Base-by-base conservation (phyloP, 1,140 invertebrate genomes). In the Papilio xuthus region DNA sequence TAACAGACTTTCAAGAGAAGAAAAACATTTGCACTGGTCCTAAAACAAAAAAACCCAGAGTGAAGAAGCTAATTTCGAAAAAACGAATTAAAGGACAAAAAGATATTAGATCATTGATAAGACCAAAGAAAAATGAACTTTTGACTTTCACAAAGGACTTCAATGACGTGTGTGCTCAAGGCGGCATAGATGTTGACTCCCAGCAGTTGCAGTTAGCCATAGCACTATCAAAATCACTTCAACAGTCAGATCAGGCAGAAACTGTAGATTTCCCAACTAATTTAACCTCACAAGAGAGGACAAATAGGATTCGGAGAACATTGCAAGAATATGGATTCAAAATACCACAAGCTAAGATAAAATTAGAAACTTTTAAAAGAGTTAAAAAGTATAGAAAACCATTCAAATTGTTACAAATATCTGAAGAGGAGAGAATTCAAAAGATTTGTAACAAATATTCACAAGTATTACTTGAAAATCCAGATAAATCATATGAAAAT, bases 171-270 rank as follows among this genome's bases (percentile, higher is more conserved):
- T 94, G 93, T 81, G 88, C 88, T 69, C 79, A 89, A 74, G 84
- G 85, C 78, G 92, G 93, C 26, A 73, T 94, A 28, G 94, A 95
- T 90, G 88, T 94, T 10, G 94, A 95, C 88, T 84, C 93, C 6
- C 95, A 95, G 80, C 93, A 95, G 79, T 84, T 95, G 41, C 94
- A 95, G 84, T 78, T 95, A 79, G 95, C 95, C 42, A 90, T 95
- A 80, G 94, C 95, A 78, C 83, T 95, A 47, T 95, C 95, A 50
- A 94, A 94, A 81, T 95, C 95, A 8, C 72, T 93, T 28, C 89
- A 93, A 83, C 86, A 80, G 3, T n/a, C 83, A 20, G 81, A 89
- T 75, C 8, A 79, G 13, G 72, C 13, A 70, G 72, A 79, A 28
- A 70, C 41, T 77, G 70, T 56, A 50, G 79, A 50, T 74, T 60